Conservation (phyloP, 2,113 vertebrate genomes). For the Callipepla californica region DNA sequence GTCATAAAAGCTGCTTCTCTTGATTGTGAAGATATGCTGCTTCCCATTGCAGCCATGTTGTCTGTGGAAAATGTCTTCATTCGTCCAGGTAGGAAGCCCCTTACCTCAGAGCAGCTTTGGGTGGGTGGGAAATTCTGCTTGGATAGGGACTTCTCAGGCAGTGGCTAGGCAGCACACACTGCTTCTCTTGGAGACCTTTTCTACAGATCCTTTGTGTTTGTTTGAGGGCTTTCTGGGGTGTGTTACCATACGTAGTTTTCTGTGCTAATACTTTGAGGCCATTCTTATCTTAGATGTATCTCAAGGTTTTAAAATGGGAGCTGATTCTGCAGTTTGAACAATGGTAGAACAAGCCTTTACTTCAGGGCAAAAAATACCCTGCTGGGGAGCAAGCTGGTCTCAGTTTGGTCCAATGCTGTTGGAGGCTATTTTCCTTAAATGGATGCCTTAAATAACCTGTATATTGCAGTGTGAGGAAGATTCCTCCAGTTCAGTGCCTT, state of each 20-base stretch:
- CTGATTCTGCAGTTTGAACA: not conserved
- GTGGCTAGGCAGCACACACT: not conserved
- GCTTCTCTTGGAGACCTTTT: not conserved
- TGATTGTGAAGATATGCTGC: slow-evolving; percentile 89
- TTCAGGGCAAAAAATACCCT: not conserved
- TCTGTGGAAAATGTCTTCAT: slow-evolving; percentile 98
- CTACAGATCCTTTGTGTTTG: not conserved
- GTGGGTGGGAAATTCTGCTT: not conserved
- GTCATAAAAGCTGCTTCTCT: slow-evolving; percentile 90
- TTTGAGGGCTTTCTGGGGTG: not conserved
- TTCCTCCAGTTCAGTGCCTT: not conserved
- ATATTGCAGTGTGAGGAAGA: rapidly evolving
- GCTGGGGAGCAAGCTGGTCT: not conserved
- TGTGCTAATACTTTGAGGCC: not conserved
- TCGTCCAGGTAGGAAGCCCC: slow-evolving; percentile 85
- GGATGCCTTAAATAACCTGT: not conserved
- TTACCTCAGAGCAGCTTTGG: not conserved
- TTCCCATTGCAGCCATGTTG: slow-evolving; percentile 95
- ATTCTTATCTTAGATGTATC: not conserved
- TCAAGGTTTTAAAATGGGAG: not conserved
- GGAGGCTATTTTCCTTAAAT: not conserved
- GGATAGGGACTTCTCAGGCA: not conserved
- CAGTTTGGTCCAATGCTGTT: not conserved
- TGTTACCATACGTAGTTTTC: not conserved
- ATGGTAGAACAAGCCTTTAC: not conserved